Evolutionary conservation across 2,113 vertebrate species (phyloP), one percentile per base, ranked within the genome.

Genomic region (Neolamprologus falcicula): DNA sequence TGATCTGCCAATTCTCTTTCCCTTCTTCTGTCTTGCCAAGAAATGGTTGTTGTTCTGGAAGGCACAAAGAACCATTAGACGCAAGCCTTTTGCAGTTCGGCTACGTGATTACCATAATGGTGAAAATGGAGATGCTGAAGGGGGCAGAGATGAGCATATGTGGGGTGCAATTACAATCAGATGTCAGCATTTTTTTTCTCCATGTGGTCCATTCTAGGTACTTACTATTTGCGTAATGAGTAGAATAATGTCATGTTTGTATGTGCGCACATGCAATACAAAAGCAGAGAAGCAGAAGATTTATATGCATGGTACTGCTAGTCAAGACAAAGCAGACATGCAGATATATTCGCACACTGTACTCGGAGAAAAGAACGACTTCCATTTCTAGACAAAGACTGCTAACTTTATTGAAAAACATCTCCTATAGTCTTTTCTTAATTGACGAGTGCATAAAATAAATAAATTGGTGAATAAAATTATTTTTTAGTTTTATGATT

Each of bases 91-190:
- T 85, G 88, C 79, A 84, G 80, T 87, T 87, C 11, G 50, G 86
- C 31, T 84, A 61, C 71, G 73, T 81, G 61, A 93, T 95, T 92
- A 92, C 40, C 83, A 85, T 89, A 90, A 94, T 89, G 83, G 57
- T 82, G 68, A 84, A 88, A 91, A 90, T 88, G 82, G 83, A 86
- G 87, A 87, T 79, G 71, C 10, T 47, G 88, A 45, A 45, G 66
- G 13, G 80, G 26, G 8, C 9, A 45, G 78, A 71, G 53, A 42
- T 16, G 52, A 53, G 26, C 66, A 47, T 78, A 54, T 80, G 40
- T 86, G 76, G 82, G 45, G 37, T 68, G 45, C 87, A 87, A 53
- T 90, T 79, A 88, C 71, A 37, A 83, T 31, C 78, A 33, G 14
- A 85, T 88, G 59, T 57, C 26, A 90, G 17, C 82, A 57, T 83